Base-by-base conservation (phyloP, 2,797 vertebrate genomes). In the Cyclopterus lumpus region DNA sequence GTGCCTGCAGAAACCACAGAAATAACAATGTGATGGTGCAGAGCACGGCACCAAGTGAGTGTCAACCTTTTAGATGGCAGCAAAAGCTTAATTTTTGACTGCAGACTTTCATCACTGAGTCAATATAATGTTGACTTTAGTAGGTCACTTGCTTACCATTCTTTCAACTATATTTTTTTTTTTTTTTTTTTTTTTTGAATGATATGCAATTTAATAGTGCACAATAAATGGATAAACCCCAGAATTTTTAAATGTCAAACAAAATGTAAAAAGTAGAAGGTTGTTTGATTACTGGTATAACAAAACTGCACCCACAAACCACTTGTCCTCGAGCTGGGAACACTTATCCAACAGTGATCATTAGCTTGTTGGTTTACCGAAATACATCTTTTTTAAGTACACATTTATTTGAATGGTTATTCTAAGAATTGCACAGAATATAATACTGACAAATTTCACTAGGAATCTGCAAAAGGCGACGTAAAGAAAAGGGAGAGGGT, bases 401-500 rank as follows among this genome's bases (percentile, higher is more conserved):
- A 12, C 22, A 59, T 26, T 38, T 8, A 26, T 26, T 55, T 16
- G 22, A 62, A 36, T 0, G 24, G 30, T 38, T 16, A 2, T 36
- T 53, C 0, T 20, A 30, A 44, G n/a, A 22, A 0, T 68, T 55
- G 30, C 15, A 28, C 34, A 54, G 42, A 78, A 38, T 48, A 14
- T 65, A 38, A 55, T 60, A 3, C 61, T 66, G 4, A 73, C 22
- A 3, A 6, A 26, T 80, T 80, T 68, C 48, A 34, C 66, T n/a
- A 94, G 94, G 90, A 92, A 66, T 88, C 88, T 65, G 81, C 67
- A 40, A 94, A 95, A 82, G 85, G 65, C 18, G 71, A 67, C 0
- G 91, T 82, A 61, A 92, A 89, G 84, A 96, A 96, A 54, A 95
- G 96, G 63, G 96, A 96, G 74, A 77, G 95, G 54, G 82, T 86